Percentiles rank a stretch among this genome's conserved stretches.
Conservation (phyloP, 2,797 vertebrate genomes). For the Poeciliopsis infans region DNA sequence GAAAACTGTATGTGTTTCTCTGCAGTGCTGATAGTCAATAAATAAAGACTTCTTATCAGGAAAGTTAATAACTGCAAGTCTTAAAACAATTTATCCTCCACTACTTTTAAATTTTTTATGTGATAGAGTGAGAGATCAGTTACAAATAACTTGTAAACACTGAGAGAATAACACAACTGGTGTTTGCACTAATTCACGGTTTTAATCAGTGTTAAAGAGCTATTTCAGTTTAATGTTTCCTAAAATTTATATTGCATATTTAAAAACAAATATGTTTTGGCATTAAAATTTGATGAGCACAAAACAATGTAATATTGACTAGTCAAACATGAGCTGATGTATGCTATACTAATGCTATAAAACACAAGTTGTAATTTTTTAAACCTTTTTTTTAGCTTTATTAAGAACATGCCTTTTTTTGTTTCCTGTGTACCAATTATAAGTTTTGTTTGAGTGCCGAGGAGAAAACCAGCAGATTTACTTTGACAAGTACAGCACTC, state of each 20-base stretch:
- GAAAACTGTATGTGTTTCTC: not conserved
- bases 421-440: not conserved
- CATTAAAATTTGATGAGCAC: not conserved
- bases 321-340: not conserved
- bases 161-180: not conserved
- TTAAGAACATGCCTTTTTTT: not conserved
- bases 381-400: not conserved
- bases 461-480: not conserved
- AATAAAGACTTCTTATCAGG: not conserved
- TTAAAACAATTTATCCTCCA: not conserved
- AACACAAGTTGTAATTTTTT: not conserved
- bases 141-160: not conserved
- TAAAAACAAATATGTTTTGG: not conserved
- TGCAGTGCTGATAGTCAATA: not conserved
- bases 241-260: not conserved
- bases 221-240: not conserved
- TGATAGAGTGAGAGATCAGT: not conserved
- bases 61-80: not conserved
- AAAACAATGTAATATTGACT: not conserved
- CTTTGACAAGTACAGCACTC: not conserved
- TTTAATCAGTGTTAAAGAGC: not conserved
- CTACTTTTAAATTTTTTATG: not conserved
- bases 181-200: not conserved
- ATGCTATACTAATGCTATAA: not conserved
- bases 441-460: not conserved